phyloP scores from a whole-genome alignment of 92 coral and sea anemone genomes.

The Pocillopora meandrina region DNA sequence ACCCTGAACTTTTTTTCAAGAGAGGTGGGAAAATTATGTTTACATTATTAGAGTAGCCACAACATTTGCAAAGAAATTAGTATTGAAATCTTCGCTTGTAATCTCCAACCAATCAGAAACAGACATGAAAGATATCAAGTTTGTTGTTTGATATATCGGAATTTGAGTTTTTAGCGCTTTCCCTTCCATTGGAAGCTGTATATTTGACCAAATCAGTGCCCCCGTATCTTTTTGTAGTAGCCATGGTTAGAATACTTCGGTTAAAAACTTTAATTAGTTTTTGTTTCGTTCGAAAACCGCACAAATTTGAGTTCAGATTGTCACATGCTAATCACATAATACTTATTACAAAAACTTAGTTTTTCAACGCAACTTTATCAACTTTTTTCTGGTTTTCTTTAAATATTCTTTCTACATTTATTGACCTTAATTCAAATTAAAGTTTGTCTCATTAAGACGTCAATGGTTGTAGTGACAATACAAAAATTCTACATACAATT shows the following conservation, averaged over 20 bases:
- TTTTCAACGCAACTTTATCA: background rate
- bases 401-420: background rate
- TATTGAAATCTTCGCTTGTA: too few relatives aligned
- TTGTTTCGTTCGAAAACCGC: constrained; percentile 14
- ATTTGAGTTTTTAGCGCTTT: background rate
- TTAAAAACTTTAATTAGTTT: background rate
- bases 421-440: background rate
- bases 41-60: constrained; percentile 12
- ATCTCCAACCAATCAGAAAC: too few relatives aligned
- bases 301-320: background rate
- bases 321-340: background rate
- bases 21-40: constrained; percentile 8
- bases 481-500: background rate
- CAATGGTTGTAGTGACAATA: background rate
- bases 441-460: background rate
- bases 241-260: background rate
- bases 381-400: background rate
- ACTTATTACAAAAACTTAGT: background rate
- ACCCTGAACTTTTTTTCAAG: constrained; percentile 4
- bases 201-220: background rate
- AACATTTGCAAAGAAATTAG: background rate
- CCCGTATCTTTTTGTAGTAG: background rate
- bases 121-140: background rate
- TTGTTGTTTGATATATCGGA: background rate
- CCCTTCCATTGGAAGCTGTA: background rate